phyloP scores from a whole-genome alignment of 2,113 vertebrate species.

The Hypomesus transpacificus region DNA sequence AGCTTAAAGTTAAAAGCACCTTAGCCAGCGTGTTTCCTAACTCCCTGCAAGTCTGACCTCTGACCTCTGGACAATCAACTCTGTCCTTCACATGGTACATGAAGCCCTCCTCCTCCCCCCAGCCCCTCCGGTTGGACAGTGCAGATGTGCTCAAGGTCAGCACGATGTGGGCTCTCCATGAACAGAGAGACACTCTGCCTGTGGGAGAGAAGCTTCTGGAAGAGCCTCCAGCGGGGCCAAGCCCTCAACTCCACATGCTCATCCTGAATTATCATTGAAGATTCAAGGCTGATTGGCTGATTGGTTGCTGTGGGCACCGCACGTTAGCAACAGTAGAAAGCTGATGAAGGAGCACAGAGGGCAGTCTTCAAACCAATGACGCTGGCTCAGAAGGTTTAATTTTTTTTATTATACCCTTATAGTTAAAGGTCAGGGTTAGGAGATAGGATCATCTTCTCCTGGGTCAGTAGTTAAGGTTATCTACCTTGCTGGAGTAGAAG shows the following conservation, averaged over 20 bases:
- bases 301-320: conserved; percentile 3
- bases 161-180: conserved; percentile 5
- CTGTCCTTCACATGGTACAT: neutral
- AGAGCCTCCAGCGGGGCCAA: conserved; percentile 31
- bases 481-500: conserved; percentile 5
- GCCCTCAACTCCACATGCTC: conserved; percentile 29
- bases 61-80: neutral
- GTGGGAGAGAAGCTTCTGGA: conserved; percentile 47
- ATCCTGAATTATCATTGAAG: conserved; percentile 23
- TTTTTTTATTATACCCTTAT: conserved; percentile 32
- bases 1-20: neutral
- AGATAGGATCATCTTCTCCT: conserved; percentile 46
- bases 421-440: conserved; percentile 25
- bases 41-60: neutral
- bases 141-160: conserved; percentile 42
- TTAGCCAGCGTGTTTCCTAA: neutral
- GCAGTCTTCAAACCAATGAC: conserved; percentile 35
- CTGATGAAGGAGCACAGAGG: conserved; percentile 34
- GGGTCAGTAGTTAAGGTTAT: conserved; percentile 50
- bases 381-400: conserved; percentile 16
- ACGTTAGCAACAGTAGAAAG: conserved; percentile 23
- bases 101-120: neutral
- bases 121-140: conserved; percentile 21
- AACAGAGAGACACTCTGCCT: neutral
- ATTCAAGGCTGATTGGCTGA: conserved; percentile 21